A percentile compares a stretch with the other conserved stretches of the same genome.
These are phyloP conservation scores for Brachirus orientalis DNA, from an alignment of 2,113 vertebrate species.

Conservation along the genomic window DNA sequence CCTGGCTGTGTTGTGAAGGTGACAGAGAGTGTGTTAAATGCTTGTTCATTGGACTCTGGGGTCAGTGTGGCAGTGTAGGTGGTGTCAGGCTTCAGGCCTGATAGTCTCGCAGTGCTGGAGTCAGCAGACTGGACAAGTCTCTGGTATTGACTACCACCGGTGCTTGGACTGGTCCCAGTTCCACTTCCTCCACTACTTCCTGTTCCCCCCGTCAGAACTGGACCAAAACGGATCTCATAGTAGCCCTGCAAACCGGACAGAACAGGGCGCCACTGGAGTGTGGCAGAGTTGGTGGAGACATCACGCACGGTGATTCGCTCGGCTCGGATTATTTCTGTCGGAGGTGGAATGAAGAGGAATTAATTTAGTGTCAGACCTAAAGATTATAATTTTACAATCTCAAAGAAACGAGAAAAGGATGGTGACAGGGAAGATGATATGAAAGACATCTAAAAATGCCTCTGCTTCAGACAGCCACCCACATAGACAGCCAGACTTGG, in stretches of 20 bases:
- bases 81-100: constrained; percentile 84
- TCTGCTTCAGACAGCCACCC: constrained; percentile 46
- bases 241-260: constrained; percentile 78
- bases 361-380: constrained; percentile 1
- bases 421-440: constrained; percentile 7
- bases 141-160: constrained; percentile 53
- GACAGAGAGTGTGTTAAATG: constrained; percentile 79
- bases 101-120: constrained; percentile 77
- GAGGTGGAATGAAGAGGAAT: background rate
- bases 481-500: constrained; percentile 45
- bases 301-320: constrained; percentile 84
- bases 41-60: constrained; percentile 84
- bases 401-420: background rate
- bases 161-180: constrained; percentile 70
- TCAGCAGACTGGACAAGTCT: constrained; percentile 78
- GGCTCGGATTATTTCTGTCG: constrained; percentile 86
- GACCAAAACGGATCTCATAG: constrained; percentile 86
- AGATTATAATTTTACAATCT: constrained; percentile 6
- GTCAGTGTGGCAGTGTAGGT: constrained; percentile 86
- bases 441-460: constrained; percentile 38
- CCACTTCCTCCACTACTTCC: constrained; percentile 9
- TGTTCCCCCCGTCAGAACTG: constrained; percentile 35
- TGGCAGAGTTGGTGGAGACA: constrained; percentile 85
- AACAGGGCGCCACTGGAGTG: constrained; percentile 87
- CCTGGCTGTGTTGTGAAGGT: constrained; percentile 88